These are phyloP conservation scores for Columbina picui DNA, from an alignment of 2,113 vertebrate species.

Conservation along the genomic window DNA sequence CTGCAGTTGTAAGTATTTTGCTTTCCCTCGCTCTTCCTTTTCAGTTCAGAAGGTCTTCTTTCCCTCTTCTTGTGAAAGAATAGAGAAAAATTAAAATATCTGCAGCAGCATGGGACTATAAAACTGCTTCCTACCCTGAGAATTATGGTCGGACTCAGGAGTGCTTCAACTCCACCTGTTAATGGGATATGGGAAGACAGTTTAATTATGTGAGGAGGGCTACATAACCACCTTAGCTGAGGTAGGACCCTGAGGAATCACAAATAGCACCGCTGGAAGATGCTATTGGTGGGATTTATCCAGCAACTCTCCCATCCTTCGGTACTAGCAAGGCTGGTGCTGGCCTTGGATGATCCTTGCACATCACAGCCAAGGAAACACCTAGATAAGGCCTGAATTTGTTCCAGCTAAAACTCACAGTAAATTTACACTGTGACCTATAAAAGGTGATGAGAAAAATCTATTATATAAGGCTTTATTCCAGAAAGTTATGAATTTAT, in stretches of 20 bases:
- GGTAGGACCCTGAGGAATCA: background rate
- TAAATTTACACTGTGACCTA: background rate
- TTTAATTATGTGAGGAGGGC: background rate
- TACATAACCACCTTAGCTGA: accelerated
- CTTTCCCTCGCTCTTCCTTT: background rate
- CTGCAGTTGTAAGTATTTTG: background rate
- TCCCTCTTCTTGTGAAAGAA: background rate
- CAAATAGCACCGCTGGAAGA: background rate
- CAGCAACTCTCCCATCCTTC: background rate
- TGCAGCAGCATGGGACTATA: background rate
- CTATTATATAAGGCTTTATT: background rate
- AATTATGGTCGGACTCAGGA: background rate
- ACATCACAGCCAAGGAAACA: background rate
- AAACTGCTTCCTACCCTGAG: background rate
- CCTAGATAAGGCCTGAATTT: background rate
- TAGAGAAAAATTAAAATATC: background rate
- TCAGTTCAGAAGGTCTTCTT: background rate
- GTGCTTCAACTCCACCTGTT: background rate
- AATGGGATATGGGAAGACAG: background rate
- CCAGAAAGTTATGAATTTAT: background rate
- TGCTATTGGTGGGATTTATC: background rate
- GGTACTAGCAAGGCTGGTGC: background rate
- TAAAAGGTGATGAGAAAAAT: background rate
- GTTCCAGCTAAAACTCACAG: background rate
- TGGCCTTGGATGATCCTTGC: background rate